Conservation (phyloP, 2,797 vertebrate species). For the Ceryle rudis region DNA sequence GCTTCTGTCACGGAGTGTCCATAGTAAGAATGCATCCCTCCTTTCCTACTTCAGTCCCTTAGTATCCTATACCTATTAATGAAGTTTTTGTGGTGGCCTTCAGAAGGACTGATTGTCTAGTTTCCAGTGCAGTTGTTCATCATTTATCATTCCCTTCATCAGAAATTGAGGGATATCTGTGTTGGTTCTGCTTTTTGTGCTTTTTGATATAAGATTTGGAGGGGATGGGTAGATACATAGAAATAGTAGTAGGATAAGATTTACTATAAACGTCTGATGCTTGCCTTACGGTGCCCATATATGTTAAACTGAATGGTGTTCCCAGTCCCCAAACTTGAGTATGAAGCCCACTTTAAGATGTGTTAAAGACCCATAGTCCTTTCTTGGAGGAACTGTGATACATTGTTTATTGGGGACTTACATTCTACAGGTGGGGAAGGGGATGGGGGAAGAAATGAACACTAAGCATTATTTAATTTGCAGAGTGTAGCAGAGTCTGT, state of each 20-base stretch:
- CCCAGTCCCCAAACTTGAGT: not conserved
- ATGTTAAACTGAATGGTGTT: not conserved
- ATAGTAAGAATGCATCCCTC: rapidly evolving
- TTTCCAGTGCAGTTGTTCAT: not conserved
- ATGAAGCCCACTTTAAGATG: not conserved
- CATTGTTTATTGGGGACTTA: not conserved
- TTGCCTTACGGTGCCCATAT: not conserved
- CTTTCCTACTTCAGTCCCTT: not conserved
- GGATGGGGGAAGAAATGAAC: not conserved
- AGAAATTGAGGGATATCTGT: not conserved
- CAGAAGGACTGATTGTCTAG: not conserved
- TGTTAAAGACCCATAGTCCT: not conserved
- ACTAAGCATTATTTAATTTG: not conserved
- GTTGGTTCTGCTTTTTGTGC: not conserved
- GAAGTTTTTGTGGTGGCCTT: not conserved
- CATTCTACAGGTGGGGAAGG: not conserved
- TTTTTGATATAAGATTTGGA: not conserved
- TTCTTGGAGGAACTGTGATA: not conserved
- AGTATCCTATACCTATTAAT: not conserved
- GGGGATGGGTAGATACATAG: not conserved
- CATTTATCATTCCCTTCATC: not conserved
- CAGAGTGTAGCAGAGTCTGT: not conserved
- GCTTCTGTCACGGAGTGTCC: not conserved
- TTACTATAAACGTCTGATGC: not conserved
- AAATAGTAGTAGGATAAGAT: not conserved